A percentile compares a stretch with the other conserved stretches of the same genome.
These are phyloP conservation scores for Anodontia alba DNA, from an alignment of 2,888 invertebrate genomes.

Conservation along the genomic window DNA sequence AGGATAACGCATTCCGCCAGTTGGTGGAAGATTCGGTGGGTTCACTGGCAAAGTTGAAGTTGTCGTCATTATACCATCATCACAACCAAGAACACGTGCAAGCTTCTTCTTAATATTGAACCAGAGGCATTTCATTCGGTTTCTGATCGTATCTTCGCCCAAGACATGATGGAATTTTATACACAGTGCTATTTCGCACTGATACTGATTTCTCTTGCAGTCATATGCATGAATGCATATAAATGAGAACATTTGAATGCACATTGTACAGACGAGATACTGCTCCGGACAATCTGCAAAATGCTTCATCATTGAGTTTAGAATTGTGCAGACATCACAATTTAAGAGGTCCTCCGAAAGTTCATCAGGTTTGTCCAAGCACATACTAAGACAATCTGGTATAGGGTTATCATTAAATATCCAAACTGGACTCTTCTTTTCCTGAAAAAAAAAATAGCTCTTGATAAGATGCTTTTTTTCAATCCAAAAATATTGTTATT, in stretches of 20 bases:
- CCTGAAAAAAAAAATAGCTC: conserved; percentile 27
- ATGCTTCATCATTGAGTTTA: conserved; percentile 55
- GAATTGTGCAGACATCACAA: conserved; percentile 37
- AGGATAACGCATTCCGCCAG: neutral
- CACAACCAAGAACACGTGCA: conserved; percentile 40
- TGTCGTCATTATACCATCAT: conserved; percentile 1
- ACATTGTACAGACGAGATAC: conserved; percentile 46
- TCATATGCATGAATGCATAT: conserved; percentile 51
- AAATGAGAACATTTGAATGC: conserved; percentile 58
- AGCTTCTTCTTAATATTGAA: conserved; percentile 47
- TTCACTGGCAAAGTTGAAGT: neutral
- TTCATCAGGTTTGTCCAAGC: conserved; percentile 26
- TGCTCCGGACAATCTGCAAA: conserved; percentile 47
- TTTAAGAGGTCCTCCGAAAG: conserved; percentile 35
- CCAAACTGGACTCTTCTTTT: conserved; percentile 30
- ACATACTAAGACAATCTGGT: conserved; percentile 16
- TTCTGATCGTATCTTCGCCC: conserved; percentile 7
- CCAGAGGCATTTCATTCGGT: conserved; percentile 47
- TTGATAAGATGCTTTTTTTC: too few species aligned
- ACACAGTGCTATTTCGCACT: conserved; percentile 37
- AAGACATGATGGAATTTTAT: conserved; percentile 19
- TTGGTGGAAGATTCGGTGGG: neutral
- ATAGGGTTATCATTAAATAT: conserved; percentile 6
- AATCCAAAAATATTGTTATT: too few species aligned
- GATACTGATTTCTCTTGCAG: conserved; percentile 31